Base-by-base conservation (phyloP, 2,797 vertebrate species). In the Acanthornis magna region DNA sequence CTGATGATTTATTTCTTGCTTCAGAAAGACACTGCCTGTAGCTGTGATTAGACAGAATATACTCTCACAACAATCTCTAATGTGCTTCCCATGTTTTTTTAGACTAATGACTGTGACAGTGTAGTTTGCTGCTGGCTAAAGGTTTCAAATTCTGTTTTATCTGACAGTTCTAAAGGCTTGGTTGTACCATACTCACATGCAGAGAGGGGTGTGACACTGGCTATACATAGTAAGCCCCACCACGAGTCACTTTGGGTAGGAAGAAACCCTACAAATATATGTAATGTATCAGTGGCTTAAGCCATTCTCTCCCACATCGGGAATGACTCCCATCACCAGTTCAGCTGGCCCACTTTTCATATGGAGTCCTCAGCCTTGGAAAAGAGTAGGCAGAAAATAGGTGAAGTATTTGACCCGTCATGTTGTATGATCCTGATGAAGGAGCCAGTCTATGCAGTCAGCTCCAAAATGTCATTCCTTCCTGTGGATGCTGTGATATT, bases 121-220 rank as follows among this genome's bases (percentile, higher is more conserved):
- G 1, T 9, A 43, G 29, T 57, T 91, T 81, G 88, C 88, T 91
- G 72, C 73, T 82, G 77, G 89, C 82, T 89, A 88, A 48, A 82
- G n/a, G 43, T 57, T 91, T 95, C 78, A 65, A 75, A 95, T 76
- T 77, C 63, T 92, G 48, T 81, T 92, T 91, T 60, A 58, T 88
- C 34, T 85, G 72, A 68, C 40, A 67, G 29, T 43, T 65, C 51
- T 57, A 13, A 90, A 76, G 68, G 60, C 55, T 68, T 50, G 16
- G 15, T 38, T 81, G 40, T 53, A 48, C 79, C 47, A 62, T 1
- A 29, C 14, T 50, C 36, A 19, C 42, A 29, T 2, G 11, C 40
- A 65, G 53, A 9, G 50, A 73, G 63, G 20, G 25, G 26, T 58
- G 23, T 62, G 62, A 71, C 81, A 47, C 36, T 34, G 36, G 14